Evolutionary conservation across 2,888 invertebrate genomes (phyloP).

Genomic region (Dioctria rufipes): DNA sequence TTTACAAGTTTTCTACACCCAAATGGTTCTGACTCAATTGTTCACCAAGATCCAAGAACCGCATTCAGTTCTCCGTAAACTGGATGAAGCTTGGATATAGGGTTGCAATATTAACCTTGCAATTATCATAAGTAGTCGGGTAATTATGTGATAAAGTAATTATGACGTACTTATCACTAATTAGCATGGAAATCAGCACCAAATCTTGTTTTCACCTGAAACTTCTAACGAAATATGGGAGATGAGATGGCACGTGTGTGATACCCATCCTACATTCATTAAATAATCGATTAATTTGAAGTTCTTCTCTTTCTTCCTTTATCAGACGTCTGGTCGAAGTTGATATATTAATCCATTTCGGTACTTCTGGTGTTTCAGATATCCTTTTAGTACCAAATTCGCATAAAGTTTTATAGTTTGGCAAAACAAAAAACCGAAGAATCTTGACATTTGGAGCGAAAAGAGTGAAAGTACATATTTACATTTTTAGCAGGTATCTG

Average conservation of each 20-base stretch:
- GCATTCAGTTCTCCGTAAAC: not conserved
- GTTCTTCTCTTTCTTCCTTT: not conserved
- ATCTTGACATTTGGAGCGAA: too few relatives aligned
- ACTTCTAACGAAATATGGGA: not conserved
- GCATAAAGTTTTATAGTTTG: too few relatives aligned
- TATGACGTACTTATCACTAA: conserved; percentile 8
- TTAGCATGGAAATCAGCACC: not conserved
- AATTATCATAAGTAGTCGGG: not conserved
- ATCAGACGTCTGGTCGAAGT: too few relatives aligned
- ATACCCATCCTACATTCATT: not conserved
- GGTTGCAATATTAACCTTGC: not conserved
- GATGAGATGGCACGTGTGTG: not conserved
- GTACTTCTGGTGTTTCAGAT: too few relatives aligned
- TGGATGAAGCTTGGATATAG: not conserved
- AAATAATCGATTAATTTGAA: conserved; percentile 9
- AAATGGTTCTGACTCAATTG: not conserved
- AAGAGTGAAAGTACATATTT: too few relatives aligned
- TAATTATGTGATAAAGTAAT: not conserved
- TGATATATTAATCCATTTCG: too few relatives aligned
- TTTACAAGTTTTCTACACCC: not conserved
- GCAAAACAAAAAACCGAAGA: too few relatives aligned
- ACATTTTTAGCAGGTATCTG: too few relatives aligned
- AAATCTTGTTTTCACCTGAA: not conserved
- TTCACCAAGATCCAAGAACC: not conserved
- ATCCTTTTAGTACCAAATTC: too few relatives aligned